Evolutionary conservation across 1,140 invertebrate genomes (phyloP).

Genomic region (Drosophila sproati): DNA sequence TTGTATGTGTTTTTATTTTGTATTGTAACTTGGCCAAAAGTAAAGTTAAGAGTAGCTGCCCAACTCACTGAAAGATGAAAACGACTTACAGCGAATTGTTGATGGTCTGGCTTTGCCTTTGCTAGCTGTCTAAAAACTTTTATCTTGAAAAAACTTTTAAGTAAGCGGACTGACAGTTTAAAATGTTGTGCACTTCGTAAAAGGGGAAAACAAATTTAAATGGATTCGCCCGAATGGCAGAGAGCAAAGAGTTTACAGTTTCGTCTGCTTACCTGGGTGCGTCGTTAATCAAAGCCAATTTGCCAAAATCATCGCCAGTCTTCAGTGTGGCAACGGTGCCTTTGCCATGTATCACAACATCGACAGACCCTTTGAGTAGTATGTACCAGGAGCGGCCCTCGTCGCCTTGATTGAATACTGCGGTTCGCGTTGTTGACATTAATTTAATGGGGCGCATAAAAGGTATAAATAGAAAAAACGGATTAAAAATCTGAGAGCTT

Average conservation of each 20-base stretch:
- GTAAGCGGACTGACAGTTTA: conserved; percentile 18
- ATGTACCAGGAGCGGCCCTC: conserved; percentile 96
- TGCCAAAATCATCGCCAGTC: conserved; percentile 95
- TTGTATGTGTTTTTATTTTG: conserved; percentile 5
- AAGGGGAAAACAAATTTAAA: neutral
- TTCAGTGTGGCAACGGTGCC: conserved; percentile 93
- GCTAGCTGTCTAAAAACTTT: conserved; percentile 29
- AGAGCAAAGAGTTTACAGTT: conserved; percentile 9
- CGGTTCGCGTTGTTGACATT: conserved; percentile 26
- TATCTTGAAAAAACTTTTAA: conserved; percentile 17
- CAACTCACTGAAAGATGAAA: conserved; percentile 19
- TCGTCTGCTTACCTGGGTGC: conserved; percentile 89
- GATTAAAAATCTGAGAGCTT: conserved; percentile 26
- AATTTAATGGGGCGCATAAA: conserved; percentile 32
- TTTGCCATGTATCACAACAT: conserved; percentile 94
- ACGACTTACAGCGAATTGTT: conserved; percentile 42
- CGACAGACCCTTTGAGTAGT: conserved; percentile 92
- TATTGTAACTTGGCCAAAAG: neutral
- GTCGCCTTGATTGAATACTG: conserved; percentile 95
- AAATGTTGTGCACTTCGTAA: conserved; percentile 19
- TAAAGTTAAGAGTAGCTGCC: conserved; percentile 19
- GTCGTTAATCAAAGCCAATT: conserved; percentile 94
- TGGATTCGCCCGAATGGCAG: neutral
- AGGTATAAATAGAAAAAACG: conserved; percentile 31
- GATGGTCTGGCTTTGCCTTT: conserved; percentile 6